Conservation (phyloP, 2,797 vertebrate genomes). For the Melanotaenia nigrans region DNA sequence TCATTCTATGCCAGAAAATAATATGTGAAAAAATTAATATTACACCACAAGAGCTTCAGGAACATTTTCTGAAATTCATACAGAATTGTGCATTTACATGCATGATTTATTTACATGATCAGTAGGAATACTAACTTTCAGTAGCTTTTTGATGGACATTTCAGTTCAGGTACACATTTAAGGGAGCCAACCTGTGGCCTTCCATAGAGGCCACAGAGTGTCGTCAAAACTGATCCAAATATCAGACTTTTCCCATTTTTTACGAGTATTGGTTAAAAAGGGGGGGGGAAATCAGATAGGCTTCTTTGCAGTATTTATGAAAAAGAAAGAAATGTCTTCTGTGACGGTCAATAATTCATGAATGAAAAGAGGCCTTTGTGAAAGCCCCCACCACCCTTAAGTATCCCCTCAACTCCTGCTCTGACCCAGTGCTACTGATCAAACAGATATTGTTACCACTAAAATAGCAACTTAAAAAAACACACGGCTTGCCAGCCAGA, state of each 20-base stretch:
- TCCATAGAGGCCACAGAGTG: background rate
- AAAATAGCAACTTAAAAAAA: conserved; percentile 86
- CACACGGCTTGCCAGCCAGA: conserved; percentile 67
- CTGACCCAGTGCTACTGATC: conserved; percentile 76
- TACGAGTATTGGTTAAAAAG: conserved; percentile 34
- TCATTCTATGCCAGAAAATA: conserved; percentile 24
- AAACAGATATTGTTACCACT: conserved; percentile 87
- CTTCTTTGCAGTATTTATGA: conserved; percentile 73
- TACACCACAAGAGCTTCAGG: conserved; percentile 4
- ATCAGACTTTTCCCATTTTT: conserved; percentile 37
- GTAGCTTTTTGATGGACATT: conserved; percentile 1
- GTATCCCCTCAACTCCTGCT: conserved; percentile 56
- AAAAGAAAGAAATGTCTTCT: conserved; percentile 61
- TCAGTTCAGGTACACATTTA: conserved; percentile 7
- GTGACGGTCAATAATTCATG: conserved; percentile 76
- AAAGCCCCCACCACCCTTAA: conserved; percentile 56
- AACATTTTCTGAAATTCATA: background rate
- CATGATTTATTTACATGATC: conserved; percentile 1
- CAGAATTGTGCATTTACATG: background rate
- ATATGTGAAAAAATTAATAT: conserved; percentile 5
- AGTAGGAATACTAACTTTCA: conserved; percentile 1
- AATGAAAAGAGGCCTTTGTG: conserved; percentile 88
- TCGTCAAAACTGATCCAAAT: conserved; percentile 29
- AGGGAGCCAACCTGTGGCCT: conserved; percentile 11
- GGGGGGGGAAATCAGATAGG: conserved; percentile 25